phyloP scores from a whole-genome alignment of 2,113 vertebrate species.

The Chroicocephalus ridibundus region DNA sequence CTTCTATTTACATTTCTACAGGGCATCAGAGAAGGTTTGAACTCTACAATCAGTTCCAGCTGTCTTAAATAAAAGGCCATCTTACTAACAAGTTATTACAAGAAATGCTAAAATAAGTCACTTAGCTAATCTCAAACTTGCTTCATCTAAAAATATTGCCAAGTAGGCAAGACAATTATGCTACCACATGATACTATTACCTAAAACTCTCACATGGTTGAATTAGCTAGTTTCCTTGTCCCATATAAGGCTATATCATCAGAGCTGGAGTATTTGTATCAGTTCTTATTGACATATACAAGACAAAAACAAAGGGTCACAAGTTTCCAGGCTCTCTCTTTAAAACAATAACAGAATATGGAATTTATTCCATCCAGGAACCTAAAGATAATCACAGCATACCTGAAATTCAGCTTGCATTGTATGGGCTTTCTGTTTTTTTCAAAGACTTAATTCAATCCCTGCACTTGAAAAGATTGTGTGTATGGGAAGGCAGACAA shows the following conservation, averaged over 20 bases:
- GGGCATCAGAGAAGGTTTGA: background rate
- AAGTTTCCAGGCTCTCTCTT: background rate
- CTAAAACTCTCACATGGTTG: background rate
- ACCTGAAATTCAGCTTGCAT: background rate
- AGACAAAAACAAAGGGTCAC: background rate
- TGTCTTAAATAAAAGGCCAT: background rate
- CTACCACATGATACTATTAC: background rate
- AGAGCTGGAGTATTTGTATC: background rate
- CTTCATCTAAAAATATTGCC: conserved; percentile 19
- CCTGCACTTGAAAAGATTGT: background rate
- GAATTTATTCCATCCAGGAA: background rate
- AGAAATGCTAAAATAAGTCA: conserved; percentile 36
- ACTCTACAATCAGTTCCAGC: background rate
- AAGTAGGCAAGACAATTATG: conserved; percentile 20
- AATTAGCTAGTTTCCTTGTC: background rate
- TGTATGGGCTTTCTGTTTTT: background rate
- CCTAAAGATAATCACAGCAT: background rate
- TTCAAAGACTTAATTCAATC: background rate
- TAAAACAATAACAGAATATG: background rate
- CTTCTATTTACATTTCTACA: conserved; percentile 6
- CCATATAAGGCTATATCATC: background rate
- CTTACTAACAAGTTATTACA: background rate
- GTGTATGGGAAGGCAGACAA: background rate
- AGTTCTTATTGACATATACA: background rate
- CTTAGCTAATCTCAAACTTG: background rate